Base-by-base conservation (phyloP, 1,140 invertebrate species). In the Papilio polytes region DNA sequence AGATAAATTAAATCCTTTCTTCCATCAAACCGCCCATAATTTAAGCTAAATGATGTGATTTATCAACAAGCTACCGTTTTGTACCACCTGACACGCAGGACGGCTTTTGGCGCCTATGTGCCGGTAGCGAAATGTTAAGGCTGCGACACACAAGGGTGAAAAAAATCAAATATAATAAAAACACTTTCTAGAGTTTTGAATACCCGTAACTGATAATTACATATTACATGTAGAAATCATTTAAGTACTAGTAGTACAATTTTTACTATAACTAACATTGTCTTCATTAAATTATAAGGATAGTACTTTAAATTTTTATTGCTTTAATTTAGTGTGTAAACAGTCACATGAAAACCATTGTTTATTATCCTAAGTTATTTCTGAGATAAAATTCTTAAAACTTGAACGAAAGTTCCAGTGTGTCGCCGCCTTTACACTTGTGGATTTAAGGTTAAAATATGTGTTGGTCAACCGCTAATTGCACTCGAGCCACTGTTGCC, bases 401-500 rank as follows among this genome's bases (percentile, higher is more conserved):
- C 3, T 41, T 0, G 6, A n/a, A 9, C 8, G 3, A 44, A 26
- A 15, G 41, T 36, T n/a, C 4, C 1, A 22, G 73, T 74, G 73
- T 74, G 73, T 74, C 41, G 13, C 36, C 73, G 41, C 44, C 73
- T 74, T 74, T 26, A 74, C 44, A 20, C n/a, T 48, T 74, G 13
- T 51, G 41, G 44, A 74, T 74, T 74, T 74, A 22, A 74, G 73
- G 73, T 74, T 74, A 74, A 44, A 13, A 74, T 72, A 72, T 41
- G 44, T 22, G 41, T 74, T 74, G 73, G 73, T 46, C 73, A 74
- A 74, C 44, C 73, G 73, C 73, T 74, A 74, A 74, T 74, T 74
- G 44, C 73, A 20, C 18, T 48, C 36, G 44, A 8, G n/a, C 73
- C 41, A 74, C 44, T 48, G 46, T 44, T 8, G 15, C 10, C 44